Evolutionary conservation across 2,888 invertebrate genomes (phyloP).

Genomic region (Augochlorella aurata): DNA sequence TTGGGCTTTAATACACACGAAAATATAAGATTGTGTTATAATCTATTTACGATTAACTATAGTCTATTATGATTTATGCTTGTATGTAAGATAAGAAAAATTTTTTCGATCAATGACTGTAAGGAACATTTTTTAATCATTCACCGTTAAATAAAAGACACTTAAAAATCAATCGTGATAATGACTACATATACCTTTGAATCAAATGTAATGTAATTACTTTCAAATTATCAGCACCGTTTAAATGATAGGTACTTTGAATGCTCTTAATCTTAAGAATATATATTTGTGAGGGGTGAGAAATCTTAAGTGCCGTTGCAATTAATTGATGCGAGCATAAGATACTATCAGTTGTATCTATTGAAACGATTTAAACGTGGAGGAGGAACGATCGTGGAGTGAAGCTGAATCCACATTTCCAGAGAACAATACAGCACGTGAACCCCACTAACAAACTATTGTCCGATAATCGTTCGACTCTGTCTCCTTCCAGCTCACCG

Average conservation of each 20-base stretch:
- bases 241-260: not conserved
- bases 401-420: slow-evolving; percentile 80
- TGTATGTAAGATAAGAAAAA: slow-evolving; percentile 1
- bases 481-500: slow-evolving; percentile 57
- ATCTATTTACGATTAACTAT: slow-evolving; percentile 2
- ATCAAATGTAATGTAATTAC: not conserved
- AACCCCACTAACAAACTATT: slow-evolving; percentile 82
- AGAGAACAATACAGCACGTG: slow-evolving; percentile 80
- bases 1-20: slow-evolving; percentile 5
- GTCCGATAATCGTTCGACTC: slow-evolving; percentile 79
- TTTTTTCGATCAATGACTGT: not conserved
- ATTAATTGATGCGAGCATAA: slow-evolving; percentile 37
- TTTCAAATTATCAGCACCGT: not conserved
- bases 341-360: slow-evolving; percentile 43
- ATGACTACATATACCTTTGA: not conserved
- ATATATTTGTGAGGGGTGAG: not conserved
- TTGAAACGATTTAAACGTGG: slow-evolving; percentile 57
- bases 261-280: not conserved
- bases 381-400: slow-evolving; percentile 60
- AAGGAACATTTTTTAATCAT: slow-evolving; percentile 16
- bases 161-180: not conserved
- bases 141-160: slow-evolving; percentile 25
- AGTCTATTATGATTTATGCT: not conserved
- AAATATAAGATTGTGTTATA: not conserved
- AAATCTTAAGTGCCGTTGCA: slow-evolving; percentile 11